Evolutionary conservation across 2,888 invertebrate genomes (phyloP), one percentile per base, ranked within the genome.

Genomic region (Chymomyza amoena): DNA sequence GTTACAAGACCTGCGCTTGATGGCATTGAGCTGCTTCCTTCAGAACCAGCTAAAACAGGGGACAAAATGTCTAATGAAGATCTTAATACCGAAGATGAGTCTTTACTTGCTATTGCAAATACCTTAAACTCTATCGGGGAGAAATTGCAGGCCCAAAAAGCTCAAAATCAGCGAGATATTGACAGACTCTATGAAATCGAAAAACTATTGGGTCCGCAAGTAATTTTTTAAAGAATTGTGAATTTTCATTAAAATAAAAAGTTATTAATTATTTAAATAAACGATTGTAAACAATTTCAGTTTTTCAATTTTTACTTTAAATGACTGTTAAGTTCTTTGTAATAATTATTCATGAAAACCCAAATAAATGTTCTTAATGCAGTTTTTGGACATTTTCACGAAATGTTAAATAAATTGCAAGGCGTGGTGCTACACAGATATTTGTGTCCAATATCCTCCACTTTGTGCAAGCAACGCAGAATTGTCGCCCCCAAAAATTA

Each of bases 121-220:
- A 79, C 85, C 4, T 45, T 84, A 50, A 83, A 87, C 51, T 64
- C 80, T 15, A 80, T 88, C 16, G 83, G 78, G 1, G 85, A 82
- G 51, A 78, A 72, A 15, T 70, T 84, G 1, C 78, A 64, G 50
- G 84, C 87, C 1, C 84, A 84, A 52, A 77, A 78, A 52, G 64
- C 68, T 9, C 74, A 87, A 9, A 84, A 84, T 61, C 89, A 84
- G 61, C 77, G 76, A 59, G 80, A 87, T 5, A 68, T 88, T 45
- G 78, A 88, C 69, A 68, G 84, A 56, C 73, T 84, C 10, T 76
- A 73, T 60, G 84, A 88, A 75, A 84, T 84, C 6, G 84, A 88
- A 18, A 87, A 84, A 59, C 79, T 84, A 13, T 61, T 84, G 25
- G 85, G 85, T 0, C 61, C 73, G 20, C 57, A 57, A 57, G 0